Percentiles rank a stretch among this genome's conserved stretches.
Evolutionary conservation across 2,113 vertebrate species (phyloP).

Genomic region (Eulemur macaco): DNA sequence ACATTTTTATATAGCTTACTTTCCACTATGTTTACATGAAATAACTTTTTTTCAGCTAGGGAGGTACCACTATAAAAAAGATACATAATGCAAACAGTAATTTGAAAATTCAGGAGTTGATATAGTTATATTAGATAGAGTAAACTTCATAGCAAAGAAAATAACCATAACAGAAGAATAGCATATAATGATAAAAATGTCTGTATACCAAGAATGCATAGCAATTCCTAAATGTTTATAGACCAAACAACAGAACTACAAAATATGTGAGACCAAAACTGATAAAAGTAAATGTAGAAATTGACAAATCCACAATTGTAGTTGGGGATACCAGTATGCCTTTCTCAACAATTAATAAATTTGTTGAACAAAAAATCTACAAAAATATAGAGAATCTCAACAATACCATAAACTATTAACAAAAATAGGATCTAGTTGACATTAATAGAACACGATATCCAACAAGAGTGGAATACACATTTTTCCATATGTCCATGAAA

Average conservation of each 20-base stretch:
- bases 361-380: not conserved
- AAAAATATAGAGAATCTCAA: not conserved
- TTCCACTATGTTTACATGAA: not conserved
- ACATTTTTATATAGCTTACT: not conserved
- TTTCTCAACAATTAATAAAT: not conserved
- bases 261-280: not conserved
- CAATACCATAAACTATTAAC: fast-evolving
- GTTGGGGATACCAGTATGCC: not conserved
- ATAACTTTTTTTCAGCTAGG: not conserved
- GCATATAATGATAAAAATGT: not conserved
- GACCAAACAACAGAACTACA: not conserved
- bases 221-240: not conserved
- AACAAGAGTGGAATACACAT: not conserved
- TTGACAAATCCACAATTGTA: not conserved
- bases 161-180: not conserved
- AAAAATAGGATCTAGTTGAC: not conserved
- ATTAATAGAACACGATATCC: not conserved
- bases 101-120: not conserved
- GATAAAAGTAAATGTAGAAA: not conserved
- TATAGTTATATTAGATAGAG: not conserved
- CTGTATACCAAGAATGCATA: not conserved
- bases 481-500: not conserved
- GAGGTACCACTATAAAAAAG: not conserved
- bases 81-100: not conserved
- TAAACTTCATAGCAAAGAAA: not conserved